phyloP scores from a whole-genome alignment of 2,113 vertebrate species.

The Pristiophorus japonicus region DNA sequence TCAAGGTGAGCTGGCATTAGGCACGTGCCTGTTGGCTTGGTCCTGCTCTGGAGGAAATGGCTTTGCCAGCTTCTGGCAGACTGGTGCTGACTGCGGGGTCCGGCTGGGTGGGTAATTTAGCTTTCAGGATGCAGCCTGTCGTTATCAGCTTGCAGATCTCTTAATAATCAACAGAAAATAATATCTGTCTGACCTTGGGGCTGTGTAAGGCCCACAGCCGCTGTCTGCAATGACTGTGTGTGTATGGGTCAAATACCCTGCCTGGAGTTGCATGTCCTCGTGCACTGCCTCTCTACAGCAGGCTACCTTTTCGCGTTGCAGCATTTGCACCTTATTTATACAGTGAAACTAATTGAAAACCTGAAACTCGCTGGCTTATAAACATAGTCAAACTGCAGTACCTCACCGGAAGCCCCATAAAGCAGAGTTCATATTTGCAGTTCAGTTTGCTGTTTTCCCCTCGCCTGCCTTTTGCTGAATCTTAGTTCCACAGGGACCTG shows the following conservation, averaged over 20 bases:
- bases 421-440: not conserved
- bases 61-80: not conserved
- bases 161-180: not conserved
- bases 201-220: not conserved
- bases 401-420: not conserved
- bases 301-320: not conserved
- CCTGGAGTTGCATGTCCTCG: not conserved
- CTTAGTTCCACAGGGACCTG: not conserved
- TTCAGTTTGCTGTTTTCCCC: not conserved
- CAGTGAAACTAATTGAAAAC: not conserved
- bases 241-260: not conserved
- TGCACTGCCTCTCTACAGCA: not conserved
- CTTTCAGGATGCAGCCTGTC: not conserved
- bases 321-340: not conserved
- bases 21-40: not conserved
- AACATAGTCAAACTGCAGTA: not conserved
- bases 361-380: too few relatives aligned
- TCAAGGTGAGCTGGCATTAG: not conserved
- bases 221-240: not conserved
- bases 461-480: not conserved
- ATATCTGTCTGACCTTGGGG: not conserved
- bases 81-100: not conserved
- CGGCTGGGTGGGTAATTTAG: not conserved
- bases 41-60: not conserved
- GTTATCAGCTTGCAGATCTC: not conserved